Conservation (phyloP, 2,797 vertebrate species). For the Mormyrops attenuatus region DNA sequence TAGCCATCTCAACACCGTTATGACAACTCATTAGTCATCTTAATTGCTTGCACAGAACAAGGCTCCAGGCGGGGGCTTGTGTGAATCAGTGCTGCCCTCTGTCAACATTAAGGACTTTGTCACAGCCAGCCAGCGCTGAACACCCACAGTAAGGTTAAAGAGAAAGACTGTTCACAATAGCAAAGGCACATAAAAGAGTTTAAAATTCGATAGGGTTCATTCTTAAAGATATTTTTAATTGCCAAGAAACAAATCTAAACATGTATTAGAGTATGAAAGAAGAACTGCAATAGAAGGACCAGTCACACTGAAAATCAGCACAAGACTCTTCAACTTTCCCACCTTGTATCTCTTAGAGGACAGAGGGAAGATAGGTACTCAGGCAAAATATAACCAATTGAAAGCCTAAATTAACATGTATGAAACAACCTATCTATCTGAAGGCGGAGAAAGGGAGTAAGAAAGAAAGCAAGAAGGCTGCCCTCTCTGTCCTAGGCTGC, state of each 20-base stretch:
- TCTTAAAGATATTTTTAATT: not conserved
- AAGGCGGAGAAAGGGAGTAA: slow-evolving; percentile 34
- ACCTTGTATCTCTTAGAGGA: not conserved
- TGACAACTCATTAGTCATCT: slow-evolving; percentile 29
- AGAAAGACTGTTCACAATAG: not conserved
- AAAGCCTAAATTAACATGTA: not conserved
- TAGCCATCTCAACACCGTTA: slow-evolving; percentile 18
- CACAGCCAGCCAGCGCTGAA: not conserved
- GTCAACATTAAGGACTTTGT: not conserved
- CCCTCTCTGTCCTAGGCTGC: slow-evolving; percentile 6
- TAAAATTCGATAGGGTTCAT: not conserved
- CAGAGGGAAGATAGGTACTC: not conserved
- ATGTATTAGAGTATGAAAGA: slow-evolving; percentile 25
- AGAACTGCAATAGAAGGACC: not conserved
- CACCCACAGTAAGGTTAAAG: not conserved
- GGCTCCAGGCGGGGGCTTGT: not conserved
- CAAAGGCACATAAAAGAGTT: not conserved
- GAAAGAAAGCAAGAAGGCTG: not conserved
- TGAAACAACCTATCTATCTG: slow-evolving; percentile 27
- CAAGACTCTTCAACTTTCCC: slow-evolving; percentile 23
- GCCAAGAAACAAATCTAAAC: not conserved
- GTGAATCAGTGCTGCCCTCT: slow-evolving; percentile 18
- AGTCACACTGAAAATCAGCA: slow-evolving; percentile 49
- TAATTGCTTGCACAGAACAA: slow-evolving; percentile 25
- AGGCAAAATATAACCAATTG: not conserved